Evolutionary conservation across 2,888 invertebrate species (phyloP), one percentile per base, ranked within the genome.

Genomic region (Conistra vaccinii): DNA sequence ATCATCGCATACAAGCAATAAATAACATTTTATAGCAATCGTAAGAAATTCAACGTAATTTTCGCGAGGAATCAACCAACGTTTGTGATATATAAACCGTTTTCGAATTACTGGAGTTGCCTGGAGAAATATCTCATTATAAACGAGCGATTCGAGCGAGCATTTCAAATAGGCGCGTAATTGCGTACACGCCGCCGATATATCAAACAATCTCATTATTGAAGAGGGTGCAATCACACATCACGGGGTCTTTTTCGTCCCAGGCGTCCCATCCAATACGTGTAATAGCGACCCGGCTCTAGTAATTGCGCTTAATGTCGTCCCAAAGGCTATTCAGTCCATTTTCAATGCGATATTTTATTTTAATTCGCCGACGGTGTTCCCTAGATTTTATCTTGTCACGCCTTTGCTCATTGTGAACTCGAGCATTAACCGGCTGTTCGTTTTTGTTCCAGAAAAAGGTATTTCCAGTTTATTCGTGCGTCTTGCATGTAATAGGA

Each of bases 311-410:
- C 91, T 92, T 94, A 94, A 95, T 94, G 92, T 92, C 91, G 90
- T 93, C 94, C 94, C 89, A 92, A 93, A 92, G 95, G 94, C 94
- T 93, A 94, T 94, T 94, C 94, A 94, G 93, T 88, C 87, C 92
- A 88, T 93, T 94, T 94, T 93, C 93, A 94, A 94, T 94, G 93
- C 93, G 90, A 93, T 94, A 94, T 95, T 94, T 90, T 93, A 92
- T 93, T 94, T 94, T 94, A 93, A 94, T 94, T 94, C 94, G 90
- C 91, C 90, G 91, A 92, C 91, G 89, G 89, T 92, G 87, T 91
- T 92, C 92, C 90, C 91, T 91, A 93, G 95, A 96, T 96, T 91
- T 92, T 95, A 95, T 96, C 95, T 94, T 93, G 95, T 96, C 95
- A 95, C 95, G 95, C 93, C 94, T 92, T 90, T 90, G 92, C 92